phyloP scores from a whole-genome alignment of 2,113 vertebrate species.

The Rhabdornis inornatus region DNA sequence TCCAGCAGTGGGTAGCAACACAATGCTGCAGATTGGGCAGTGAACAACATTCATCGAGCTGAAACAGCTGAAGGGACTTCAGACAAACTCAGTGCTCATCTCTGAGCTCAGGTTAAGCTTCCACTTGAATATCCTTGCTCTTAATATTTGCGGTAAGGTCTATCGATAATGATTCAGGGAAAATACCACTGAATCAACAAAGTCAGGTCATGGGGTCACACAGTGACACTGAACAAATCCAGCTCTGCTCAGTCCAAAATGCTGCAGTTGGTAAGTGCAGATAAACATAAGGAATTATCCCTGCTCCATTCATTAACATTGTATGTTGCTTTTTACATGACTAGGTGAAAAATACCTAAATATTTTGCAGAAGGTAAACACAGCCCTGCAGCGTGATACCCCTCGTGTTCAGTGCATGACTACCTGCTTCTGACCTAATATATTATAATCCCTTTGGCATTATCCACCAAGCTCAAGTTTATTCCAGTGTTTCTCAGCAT shows the following conservation, averaged over 20 bases:
- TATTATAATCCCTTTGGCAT: neutral
- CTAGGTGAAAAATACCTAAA: neutral
- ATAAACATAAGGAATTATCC: neutral
- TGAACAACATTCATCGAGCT: neutral
- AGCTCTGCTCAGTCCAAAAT: neutral
- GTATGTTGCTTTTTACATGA: neutral
- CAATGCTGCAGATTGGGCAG: neutral
- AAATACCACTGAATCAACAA: neutral
- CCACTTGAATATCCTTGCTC: neutral
- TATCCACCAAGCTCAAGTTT: neutral
- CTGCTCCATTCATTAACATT: neutral
- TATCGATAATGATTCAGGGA: constrained; percentile 33
- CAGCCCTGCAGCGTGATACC: neutral
- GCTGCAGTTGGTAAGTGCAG: neutral
- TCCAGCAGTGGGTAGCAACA: neutral
- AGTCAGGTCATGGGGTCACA: neutral
- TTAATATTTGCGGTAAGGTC: neutral
- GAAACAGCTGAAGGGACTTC: neutral
- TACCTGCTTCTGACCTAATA: neutral
- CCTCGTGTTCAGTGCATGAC: neutral
- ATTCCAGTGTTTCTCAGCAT: neutral
- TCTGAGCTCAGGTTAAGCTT: neutral
- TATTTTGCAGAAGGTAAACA: neutral
- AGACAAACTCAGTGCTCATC: neutral
- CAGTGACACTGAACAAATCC: neutral